A percentile compares a stretch with the other conserved stretches of the same genome.
Conservation (phyloP, 2,113 vertebrate genomes). For the Bettongia penicillata region DNA sequence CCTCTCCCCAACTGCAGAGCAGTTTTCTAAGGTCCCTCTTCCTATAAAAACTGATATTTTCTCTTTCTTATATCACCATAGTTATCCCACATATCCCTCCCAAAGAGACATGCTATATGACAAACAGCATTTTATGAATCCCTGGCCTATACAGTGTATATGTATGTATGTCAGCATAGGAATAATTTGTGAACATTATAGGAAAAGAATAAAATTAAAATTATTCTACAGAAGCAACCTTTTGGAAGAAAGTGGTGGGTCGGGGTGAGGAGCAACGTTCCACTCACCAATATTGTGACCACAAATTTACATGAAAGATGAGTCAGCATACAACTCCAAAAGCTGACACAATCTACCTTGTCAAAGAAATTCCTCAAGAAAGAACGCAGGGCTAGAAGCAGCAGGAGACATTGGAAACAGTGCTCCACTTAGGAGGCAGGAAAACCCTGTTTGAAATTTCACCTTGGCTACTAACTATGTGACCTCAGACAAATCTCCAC, state of each 20-base stretch:
- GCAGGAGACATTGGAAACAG: too few relatives aligned
- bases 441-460: neutral
- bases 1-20: neutral
- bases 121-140: neutral
- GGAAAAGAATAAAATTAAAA: neutral
- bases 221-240: neutral
- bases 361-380: neutral
- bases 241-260: too few relatives aligned
- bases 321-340: neutral
- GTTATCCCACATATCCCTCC: neutral
- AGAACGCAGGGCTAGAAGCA: neutral
- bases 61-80: neutral
- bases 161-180: neutral
- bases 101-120: neutral
- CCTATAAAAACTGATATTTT: neutral
- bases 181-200: neutral
- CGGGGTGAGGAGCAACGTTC: neutral
- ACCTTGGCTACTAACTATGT: neutral
- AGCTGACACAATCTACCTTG: neutral
- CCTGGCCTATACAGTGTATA: too few relatives aligned
- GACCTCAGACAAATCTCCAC: neutral
- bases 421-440: neutral
- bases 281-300: neutral
- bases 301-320: neutral
- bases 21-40: neutral